Conservation (phyloP, 2,888 invertebrate genomes). For the Melipona bicolor region DNA sequence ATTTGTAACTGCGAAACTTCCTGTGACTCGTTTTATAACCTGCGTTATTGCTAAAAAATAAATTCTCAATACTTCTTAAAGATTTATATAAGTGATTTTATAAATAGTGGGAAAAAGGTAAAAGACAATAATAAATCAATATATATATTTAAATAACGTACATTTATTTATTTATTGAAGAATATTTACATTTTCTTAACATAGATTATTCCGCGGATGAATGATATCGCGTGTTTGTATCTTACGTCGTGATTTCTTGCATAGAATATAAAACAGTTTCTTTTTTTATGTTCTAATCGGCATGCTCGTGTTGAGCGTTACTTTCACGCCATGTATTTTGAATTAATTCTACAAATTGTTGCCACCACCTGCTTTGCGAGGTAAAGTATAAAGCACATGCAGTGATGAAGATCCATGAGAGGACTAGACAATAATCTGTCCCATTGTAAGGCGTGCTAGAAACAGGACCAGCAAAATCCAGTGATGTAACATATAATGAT, state of each 20-base stretch:
- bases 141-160: conserved; percentile 10
- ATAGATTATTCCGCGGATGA: conserved; percentile 35
- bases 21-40: not conserved
- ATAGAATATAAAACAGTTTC: not conserved
- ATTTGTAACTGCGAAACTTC: conserved; percentile 38
- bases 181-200: conserved; percentile 53
- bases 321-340: conserved; percentile 95
- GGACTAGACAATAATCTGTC: conserved; percentile 91
- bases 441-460: conserved; percentile 90
- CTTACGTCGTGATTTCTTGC: conserved; percentile 12
- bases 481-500: conserved; percentile 89
- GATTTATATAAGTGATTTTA: not conserved
- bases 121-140: not conserved
- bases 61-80: not conserved
- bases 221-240: conserved; percentile 35
- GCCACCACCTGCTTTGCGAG: conserved; percentile 91
- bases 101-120: not conserved
- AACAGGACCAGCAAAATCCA: conserved; percentile 93
- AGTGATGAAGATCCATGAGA: conserved; percentile 94
- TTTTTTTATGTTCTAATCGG: conserved; percentile 85
- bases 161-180: conserved; percentile 37
- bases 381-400: conserved; percentile 91
- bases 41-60: not conserved
- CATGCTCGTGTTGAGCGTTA: conserved; percentile 92
- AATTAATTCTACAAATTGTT: conserved; percentile 92